phyloP scores from a whole-genome alignment of 2,888 invertebrate species.

The Chymomyza procnemis region DNA sequence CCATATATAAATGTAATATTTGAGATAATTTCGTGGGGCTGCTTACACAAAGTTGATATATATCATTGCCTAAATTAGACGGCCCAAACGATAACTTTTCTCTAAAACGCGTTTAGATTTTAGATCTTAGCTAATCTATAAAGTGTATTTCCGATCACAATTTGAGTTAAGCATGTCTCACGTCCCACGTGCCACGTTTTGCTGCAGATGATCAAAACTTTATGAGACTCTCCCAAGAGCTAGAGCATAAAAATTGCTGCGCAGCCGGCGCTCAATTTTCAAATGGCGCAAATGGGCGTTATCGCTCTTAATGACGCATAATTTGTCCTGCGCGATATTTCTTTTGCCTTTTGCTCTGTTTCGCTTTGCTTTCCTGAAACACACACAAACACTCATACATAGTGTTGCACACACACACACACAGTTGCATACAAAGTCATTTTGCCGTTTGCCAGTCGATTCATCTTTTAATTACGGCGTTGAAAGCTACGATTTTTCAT shows the following conservation, averaged over 20 bases:
- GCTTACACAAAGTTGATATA: no score
- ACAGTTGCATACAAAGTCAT: not conserved
- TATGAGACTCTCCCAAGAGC: not conserved
- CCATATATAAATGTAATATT: no score
- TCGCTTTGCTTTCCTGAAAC: slow-evolving; percentile 41
- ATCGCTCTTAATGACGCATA: slow-evolving; percentile 74
- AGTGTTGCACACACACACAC: not conserved
- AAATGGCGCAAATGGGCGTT: slow-evolving; percentile 68
- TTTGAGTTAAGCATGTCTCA: not conserved
- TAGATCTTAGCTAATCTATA: no score
- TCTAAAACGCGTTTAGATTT: no score
- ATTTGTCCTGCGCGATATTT: slow-evolving; percentile 52
- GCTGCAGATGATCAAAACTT: not conserved
- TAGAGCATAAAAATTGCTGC: not conserved
- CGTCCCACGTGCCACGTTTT: not conserved
- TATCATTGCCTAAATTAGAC: no score
- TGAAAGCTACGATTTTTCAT: slow-evolving; percentile 76
- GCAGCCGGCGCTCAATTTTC: slow-evolving; percentile 2
- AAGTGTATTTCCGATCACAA: not conserved
- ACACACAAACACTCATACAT: slow-evolving; percentile 29
- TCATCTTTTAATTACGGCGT: slow-evolving; percentile 77
- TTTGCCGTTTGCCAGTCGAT: slow-evolving; percentile 53
- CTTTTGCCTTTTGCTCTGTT: not conserved
- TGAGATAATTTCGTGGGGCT: no score
- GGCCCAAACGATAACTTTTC: no score